A percentile compares a stretch with the other conserved stretches of the same genome.
Conservation (phyloP, 2,113 vertebrate species). For the Nestor notabilis region DNA sequence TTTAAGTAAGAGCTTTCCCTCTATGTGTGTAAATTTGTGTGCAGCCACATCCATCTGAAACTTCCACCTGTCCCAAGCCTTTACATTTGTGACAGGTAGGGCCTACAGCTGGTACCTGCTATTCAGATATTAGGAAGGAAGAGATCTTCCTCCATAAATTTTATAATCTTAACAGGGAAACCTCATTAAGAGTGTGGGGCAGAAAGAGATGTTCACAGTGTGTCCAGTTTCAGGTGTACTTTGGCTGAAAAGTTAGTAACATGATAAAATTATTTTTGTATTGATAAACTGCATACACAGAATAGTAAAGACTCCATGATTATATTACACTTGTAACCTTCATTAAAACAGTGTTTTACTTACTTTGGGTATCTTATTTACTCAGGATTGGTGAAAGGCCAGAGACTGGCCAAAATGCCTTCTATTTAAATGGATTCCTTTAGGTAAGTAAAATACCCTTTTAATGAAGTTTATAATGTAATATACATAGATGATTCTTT, state of each 20-base stretch:
- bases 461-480: constrained; percentile 72
- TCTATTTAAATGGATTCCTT: constrained; percentile 76
- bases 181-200: background rate
- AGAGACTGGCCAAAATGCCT: constrained; percentile 76
- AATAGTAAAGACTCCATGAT: constrained; percentile 25
- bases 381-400: constrained; percentile 76
- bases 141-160: background rate
- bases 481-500: constrained; percentile 55
- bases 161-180: background rate
- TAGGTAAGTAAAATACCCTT: constrained; percentile 76
- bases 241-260: background rate
- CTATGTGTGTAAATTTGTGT: background rate
- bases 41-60: background rate
- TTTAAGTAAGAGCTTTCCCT: background rate
- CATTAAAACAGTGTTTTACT: constrained; percentile 77
- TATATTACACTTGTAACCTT: constrained; percentile 67
- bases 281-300: background rate
- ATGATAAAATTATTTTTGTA: background rate
- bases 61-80: background rate
- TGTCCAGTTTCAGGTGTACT: background rate
- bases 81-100: background rate
- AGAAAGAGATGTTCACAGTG: background rate
- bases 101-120: background rate
- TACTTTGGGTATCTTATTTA: constrained; percentile 76
- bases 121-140: background rate